phyloP scores from a whole-genome alignment of 1,140 invertebrate genomes.

The Eciton burchellii region DNA sequence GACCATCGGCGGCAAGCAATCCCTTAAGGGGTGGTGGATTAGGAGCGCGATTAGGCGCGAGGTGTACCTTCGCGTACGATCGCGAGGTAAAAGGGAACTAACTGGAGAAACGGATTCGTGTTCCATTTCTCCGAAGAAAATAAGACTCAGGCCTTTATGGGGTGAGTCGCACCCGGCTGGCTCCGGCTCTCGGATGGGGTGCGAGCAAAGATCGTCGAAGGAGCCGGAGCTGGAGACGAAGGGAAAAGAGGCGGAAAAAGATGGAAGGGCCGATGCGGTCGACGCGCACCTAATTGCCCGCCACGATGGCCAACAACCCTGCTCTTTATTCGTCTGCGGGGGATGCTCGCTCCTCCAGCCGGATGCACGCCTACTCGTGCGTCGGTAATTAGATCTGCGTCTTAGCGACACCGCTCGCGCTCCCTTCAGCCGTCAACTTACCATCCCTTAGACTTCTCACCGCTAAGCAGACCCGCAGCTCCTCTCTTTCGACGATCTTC shows the following conservation, averaged over 20 bases:
- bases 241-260: constrained; percentile 44
- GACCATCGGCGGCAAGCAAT: constrained; percentile 15
- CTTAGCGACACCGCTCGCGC: constrained; percentile 75
- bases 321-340: constrained; percentile 49
- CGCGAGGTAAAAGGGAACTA: neutral
- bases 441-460: constrained; percentile 43
- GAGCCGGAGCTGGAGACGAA: constrained; percentile 24
- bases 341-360: constrained; percentile 70
- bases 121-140: neutral
- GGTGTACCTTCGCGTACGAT: neutral
- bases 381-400: constrained; percentile 82
- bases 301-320: constrained; percentile 71
- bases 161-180: neutral
- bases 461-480: neutral
- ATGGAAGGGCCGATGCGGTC: constrained; percentile 69
- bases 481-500: constrained; percentile 4
- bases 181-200: constrained; percentile 24
- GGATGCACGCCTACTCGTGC: constrained; percentile 77
- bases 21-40: neutral
- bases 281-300: constrained; percentile 81
- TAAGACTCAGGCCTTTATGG: neutral
- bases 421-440: constrained; percentile 79
- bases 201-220: constrained; percentile 13
- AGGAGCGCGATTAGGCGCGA: neutral
- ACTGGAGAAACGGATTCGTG: no score